phyloP scores from a whole-genome alignment of 2,113 vertebrate species.

The Cardinalis cardinalis region DNA sequence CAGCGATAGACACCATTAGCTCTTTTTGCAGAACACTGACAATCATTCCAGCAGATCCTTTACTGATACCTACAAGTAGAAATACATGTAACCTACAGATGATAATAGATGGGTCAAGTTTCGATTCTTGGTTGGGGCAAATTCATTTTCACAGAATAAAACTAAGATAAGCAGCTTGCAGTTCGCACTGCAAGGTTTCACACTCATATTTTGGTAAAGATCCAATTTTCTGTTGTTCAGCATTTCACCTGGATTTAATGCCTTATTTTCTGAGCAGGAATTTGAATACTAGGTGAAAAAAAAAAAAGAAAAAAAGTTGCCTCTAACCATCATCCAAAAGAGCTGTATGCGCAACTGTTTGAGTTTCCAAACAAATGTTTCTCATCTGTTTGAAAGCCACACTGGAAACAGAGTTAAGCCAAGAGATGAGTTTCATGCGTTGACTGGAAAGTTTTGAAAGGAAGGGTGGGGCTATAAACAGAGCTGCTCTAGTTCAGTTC shows the following conservation, averaged over 20 bases:
- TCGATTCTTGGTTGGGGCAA: not conserved
- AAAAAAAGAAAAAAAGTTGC: not conserved
- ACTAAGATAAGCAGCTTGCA: not conserved
- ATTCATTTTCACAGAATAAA: not conserved
- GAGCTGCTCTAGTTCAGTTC: conserved; percentile 14
- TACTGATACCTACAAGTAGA: not conserved
- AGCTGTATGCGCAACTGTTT: not conserved
- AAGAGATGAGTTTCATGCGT: conserved; percentile 54
- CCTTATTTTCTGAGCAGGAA: not conserved
- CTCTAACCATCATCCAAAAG: not conserved
- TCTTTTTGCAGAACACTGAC: not conserved
- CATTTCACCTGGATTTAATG: not conserved
- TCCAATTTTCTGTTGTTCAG: not conserved
- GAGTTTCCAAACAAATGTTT: conserved; percentile 48
- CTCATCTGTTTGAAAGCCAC: conserved; percentile 52
- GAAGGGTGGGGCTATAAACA: conserved; percentile 55
- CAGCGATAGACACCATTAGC: not conserved
- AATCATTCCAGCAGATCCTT: not conserved
- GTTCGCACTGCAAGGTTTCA: not conserved
- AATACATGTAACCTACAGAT: not conserved
- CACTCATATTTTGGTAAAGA: not conserved
- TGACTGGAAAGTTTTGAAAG: conserved; percentile 60
- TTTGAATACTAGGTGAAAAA: not conserved
- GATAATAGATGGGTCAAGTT: not conserved
- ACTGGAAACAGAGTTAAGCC: conserved; percentile 28